Conservation (phyloP, 2,888 invertebrate species). For the Drosophila bunnanda region DNA sequence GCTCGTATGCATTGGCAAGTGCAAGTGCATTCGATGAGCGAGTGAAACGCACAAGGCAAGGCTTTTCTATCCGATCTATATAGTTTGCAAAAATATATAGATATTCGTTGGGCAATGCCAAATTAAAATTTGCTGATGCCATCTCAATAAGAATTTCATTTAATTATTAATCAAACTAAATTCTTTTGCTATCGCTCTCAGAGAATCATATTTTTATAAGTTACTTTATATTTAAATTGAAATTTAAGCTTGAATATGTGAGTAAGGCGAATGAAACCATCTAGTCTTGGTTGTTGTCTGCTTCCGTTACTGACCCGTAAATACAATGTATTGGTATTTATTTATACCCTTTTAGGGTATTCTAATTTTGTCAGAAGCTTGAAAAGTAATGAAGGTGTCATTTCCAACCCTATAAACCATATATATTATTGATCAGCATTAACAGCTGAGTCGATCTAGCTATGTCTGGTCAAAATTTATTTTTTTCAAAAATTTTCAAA, state of each 20-base stretch:
- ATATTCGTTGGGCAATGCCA: background rate
- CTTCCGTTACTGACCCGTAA: background rate
- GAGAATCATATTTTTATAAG: background rate
- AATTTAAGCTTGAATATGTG: background rate
- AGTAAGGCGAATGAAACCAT: background rate
- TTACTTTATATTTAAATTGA: background rate
- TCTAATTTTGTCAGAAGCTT: too few species aligned
- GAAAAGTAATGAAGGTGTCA: too few species aligned
- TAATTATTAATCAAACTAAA: background rate
- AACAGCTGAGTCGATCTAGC: too few species aligned
- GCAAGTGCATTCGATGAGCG: conserved; percentile 19
- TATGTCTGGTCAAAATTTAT: too few species aligned
- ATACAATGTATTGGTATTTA: background rate
- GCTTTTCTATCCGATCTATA: conserved; percentile 8
- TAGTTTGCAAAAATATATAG: background rate
- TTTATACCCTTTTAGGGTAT: too few species aligned
- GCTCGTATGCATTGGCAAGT: conserved; percentile 19
- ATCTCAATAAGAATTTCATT: background rate
- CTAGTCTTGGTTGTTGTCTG: background rate
- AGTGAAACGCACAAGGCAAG: conserved; percentile 37
- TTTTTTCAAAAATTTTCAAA: too few species aligned
- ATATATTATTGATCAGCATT: too few species aligned
- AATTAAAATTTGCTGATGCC: background rate
- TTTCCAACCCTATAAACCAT: too few species aligned
- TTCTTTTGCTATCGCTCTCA: background rate